Evolutionary conservation across 2,113 vertebrate genomes (phyloP), one percentile per base, ranked within the genome.

Genomic region (Leptocoma aspasia): DNA sequence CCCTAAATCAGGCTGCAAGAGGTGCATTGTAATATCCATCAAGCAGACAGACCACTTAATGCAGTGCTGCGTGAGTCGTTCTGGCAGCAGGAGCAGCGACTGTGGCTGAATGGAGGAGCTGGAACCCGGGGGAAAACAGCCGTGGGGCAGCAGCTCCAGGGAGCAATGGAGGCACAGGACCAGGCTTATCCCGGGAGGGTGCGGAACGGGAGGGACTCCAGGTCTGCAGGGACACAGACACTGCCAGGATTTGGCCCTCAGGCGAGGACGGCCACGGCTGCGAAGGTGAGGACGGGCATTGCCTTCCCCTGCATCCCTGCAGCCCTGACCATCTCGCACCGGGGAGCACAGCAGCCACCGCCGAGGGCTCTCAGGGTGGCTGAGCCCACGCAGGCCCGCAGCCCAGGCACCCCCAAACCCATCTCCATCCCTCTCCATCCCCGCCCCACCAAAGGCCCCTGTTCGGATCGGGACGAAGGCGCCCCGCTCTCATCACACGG

Each of bases 1-100:
- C 0, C 16, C 26, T 90, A 65, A 77, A 85, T 66, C 76, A 64
- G 65, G 65, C 77, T 92, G 65, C 65, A 28, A 84, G 77, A 84
- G 31, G 83, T 47, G 89, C 80, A 75, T 59, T 70, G 89, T 61
- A 59, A 78, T 66, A 90, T 75, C 91, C 91, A 56, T 91, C 92
- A 86, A 15, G 69, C 68, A 86, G 94, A 70, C 79, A 81, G 95
- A 88, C 1, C 89, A 27, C 76, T 89, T 57, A 57, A 65, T 10
- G 28, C 41, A 15, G 88, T 3, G 31, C 78, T 84, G 91, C 24
- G 4, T 4, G 17, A 76, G 82, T 15, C 17, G 56, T 3, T 60
- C 68, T 50, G 53, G 6, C 89, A 76, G 91, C 82, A 17, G 90
- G 81, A 81, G 81, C 9, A 0, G 69, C 0, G 18, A 4, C 30